Conservation (phyloP, 2,888 invertebrate genomes). For the Sinodicranocentrus sp. region DNA sequence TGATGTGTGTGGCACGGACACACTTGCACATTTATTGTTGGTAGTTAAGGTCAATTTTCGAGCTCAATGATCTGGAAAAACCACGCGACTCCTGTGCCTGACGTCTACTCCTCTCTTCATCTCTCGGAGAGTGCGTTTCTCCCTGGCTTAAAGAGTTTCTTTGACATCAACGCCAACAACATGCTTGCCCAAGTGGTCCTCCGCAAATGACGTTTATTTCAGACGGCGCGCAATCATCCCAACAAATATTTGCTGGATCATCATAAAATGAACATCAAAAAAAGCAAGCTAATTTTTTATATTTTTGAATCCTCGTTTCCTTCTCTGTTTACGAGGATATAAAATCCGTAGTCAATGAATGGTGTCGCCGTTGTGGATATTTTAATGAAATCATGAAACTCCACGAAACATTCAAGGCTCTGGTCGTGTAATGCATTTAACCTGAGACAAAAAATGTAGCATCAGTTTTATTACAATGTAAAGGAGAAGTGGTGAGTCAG, state of each 20-base stretch:
- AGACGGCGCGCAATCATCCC: no score
- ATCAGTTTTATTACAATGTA: constrained; percentile 28
- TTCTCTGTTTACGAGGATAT: no score
- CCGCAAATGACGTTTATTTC: no score
- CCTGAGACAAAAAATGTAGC: background rate
- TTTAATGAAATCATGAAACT: constrained; percentile 1
- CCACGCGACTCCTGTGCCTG: constrained; percentile 74
- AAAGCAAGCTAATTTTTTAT: no score
- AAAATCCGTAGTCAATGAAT: no score
- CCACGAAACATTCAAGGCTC: background rate
- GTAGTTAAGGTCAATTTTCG: constrained; percentile 76
- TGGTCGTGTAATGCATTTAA: constrained; percentile 3
- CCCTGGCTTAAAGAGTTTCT: no score
- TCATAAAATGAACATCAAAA: no score
- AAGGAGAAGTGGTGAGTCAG: constrained; percentile 55
- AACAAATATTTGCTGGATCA: no score
- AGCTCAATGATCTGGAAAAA: constrained; percentile 76
- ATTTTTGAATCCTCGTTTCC: no score
- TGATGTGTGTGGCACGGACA: constrained; percentile 59
- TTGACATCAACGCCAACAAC: no score
- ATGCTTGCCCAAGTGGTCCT: no score
- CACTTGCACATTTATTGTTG: constrained; percentile 73
- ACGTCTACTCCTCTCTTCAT: constrained; percentile 60
- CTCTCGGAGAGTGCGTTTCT: background rate
- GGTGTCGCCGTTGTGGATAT: no score